Percentiles rank a stretch among this genome's conserved stretches.
phyloP scores from a whole-genome alignment of 2,888 invertebrate species.

The Carpatolechia fugitivella region DNA sequence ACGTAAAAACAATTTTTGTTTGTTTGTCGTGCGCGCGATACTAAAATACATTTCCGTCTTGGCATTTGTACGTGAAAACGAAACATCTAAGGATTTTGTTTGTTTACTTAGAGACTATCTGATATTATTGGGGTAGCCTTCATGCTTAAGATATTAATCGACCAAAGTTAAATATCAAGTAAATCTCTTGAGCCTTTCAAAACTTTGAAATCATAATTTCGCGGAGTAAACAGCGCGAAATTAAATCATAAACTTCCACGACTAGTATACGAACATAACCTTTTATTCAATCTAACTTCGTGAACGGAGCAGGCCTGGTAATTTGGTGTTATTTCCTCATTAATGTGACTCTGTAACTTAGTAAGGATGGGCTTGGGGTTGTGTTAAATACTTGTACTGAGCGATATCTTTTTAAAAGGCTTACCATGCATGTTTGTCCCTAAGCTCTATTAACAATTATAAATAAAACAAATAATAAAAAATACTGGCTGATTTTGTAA shows the following conservation, averaged over 20 bases:
- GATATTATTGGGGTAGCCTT: neutral
- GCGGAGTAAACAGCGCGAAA: conserved; percentile 44
- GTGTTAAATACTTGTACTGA: too few relatives aligned
- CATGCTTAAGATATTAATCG: neutral
- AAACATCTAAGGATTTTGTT: neutral
- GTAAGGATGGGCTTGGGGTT: neutral
- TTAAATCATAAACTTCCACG: conserved; percentile 63
- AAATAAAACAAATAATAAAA: too few relatives aligned
- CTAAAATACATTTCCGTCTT: neutral
- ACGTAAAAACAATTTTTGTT: conserved; percentile 11
- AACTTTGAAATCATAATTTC: conserved; percentile 2
- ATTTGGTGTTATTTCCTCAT: conserved; percentile 73
- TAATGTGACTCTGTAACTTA: conserved; percentile 63
- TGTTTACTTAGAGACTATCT: neutral
- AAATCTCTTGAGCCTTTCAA: neutral
- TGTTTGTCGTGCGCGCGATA: neutral
- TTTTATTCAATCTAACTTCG: conserved; percentile 75
- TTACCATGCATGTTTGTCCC: too few relatives aligned
- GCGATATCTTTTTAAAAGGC: too few relatives aligned
- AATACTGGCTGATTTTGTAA: too few relatives aligned
- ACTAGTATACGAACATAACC: conserved; percentile 51
- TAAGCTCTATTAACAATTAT: too few relatives aligned
- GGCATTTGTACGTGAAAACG: neutral
- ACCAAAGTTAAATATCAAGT: neutral
- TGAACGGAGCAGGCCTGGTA: conserved; percentile 51